Evolutionary conservation across 2,797 vertebrate genomes (phyloP).

Genomic region (Sebastes baramenuke): DNA sequence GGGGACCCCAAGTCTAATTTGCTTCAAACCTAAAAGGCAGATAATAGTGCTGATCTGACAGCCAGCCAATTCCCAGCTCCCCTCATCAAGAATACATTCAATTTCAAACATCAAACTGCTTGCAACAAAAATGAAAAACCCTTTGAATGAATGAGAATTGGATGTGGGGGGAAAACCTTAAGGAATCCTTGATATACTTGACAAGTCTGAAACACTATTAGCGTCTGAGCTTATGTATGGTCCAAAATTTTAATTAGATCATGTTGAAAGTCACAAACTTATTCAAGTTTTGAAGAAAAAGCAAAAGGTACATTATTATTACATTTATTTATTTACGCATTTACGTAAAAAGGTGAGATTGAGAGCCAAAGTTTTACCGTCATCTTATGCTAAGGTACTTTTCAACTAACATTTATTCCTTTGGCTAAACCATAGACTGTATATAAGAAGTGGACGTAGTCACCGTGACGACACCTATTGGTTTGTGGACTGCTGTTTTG

Average conservation of each 20-base stretch:
- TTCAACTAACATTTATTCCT: not conserved
- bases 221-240: constrained; percentile 6
- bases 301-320: not conserved
- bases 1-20: constrained; percentile 78
- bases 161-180: constrained; percentile 16
- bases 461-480: too few species aligned
- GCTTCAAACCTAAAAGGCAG: constrained; percentile 80
- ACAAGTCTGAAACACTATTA: constrained; percentile 54
- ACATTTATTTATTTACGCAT: not conserved
- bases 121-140: constrained; percentile 66
- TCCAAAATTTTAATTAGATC: constrained; percentile 37
- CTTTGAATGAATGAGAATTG: constrained; percentile 66
- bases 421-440: not conserved
- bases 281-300: constrained; percentile 10
- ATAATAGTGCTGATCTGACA: constrained; percentile 81
- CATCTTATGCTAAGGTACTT: not conserved
- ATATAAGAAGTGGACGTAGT: too few species aligned
- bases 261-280: constrained; percentile 36
- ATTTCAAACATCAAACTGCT: constrained; percentile 76
- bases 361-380: not conserved
- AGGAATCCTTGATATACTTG: constrained; percentile 60
- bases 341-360: not conserved
- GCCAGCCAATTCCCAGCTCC: constrained; percentile 73
- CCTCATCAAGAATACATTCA: constrained; percentile 78
- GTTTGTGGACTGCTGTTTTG: too few species aligned